Base-by-base conservation (phyloP, 1,140 invertebrate genomes). In the Zaprionus gabonicus region DNA sequence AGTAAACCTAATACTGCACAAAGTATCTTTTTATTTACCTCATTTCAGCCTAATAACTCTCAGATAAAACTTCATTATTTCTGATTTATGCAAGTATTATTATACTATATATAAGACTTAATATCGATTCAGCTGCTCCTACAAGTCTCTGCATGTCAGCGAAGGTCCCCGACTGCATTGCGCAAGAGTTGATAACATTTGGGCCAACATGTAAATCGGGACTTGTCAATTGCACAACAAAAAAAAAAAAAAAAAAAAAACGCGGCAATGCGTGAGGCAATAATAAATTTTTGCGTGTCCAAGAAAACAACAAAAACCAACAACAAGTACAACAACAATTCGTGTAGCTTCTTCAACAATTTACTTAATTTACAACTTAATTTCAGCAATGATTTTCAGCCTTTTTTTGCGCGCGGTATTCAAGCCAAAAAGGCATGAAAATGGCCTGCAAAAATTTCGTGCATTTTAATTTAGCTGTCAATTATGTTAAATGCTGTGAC, bases 311-410 rank as follows among this genome's bases (percentile, higher is more conserved):
- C 66, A 78, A 71, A 31, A 63, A 56, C 44, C 20, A 60, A 51
- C 25, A 49, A 58, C 27, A 73, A 25, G 38, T 46, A 38, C 46
- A 57, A 13, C 53, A 12, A 10, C 28, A 59, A 56, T 17, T 60
- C 9, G 66, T 49, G 70, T 44, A 51, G 51, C 57, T 65, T 64
- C 65, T 69, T 56, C 25, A 51, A 75, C 78, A 76, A 86, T 85
- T 86, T 79, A 68, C 51, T 85, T 79, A 85, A 85, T 79, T 85
- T 85, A 85, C 82, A 85, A 86, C 82, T 85, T 85, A 85, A 85
- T 85, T 85, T 72, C 70, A 44, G 82, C 67, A 83, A 75, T 71
- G 81, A 60, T 81, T 84, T 84, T 85, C 78, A 85, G 74, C 74
- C 81, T 73, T 68, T 53, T 38, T 38, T 38, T 34, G 5, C 13